Evolutionary conservation across 2,113 vertebrate species (phyloP).

Genomic region (Corvus cornix): DNA sequence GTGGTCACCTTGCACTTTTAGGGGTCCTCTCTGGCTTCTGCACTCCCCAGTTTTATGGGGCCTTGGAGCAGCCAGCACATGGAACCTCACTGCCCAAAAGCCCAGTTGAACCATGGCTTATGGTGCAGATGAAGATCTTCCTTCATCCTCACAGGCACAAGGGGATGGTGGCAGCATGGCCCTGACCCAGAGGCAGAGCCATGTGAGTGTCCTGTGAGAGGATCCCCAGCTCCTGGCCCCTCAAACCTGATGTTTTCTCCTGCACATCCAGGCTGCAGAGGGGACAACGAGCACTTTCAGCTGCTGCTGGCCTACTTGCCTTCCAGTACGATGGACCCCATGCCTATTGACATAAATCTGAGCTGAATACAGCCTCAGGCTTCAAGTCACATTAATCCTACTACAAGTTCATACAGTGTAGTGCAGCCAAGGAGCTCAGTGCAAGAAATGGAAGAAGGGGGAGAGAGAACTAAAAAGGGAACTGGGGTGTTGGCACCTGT

Average conservation of each 20-base stretch:
- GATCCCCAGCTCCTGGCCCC: background rate
- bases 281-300: background rate
- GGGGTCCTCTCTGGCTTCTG: background rate
- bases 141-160: background rate
- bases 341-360: background rate
- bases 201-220: background rate
- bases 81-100: background rate
- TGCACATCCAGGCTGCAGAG: background rate
- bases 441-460: background rate
- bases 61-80: background rate
- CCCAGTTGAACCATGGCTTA: background rate
- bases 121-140: background rate
- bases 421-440: background rate
- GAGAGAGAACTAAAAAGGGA: background rate
- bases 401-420: background rate
- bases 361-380: background rate
- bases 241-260: background rate
- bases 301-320: fast-evolving
- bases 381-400: background rate
- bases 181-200: background rate
- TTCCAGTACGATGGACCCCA: background rate
- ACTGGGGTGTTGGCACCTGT: fast-evolving
- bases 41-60: background rate
- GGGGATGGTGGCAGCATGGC: background rate
- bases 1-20: background rate